Evolutionary conservation across 2,888 invertebrate genomes (phyloP).

Genomic region (Cryptus armator): DNA sequence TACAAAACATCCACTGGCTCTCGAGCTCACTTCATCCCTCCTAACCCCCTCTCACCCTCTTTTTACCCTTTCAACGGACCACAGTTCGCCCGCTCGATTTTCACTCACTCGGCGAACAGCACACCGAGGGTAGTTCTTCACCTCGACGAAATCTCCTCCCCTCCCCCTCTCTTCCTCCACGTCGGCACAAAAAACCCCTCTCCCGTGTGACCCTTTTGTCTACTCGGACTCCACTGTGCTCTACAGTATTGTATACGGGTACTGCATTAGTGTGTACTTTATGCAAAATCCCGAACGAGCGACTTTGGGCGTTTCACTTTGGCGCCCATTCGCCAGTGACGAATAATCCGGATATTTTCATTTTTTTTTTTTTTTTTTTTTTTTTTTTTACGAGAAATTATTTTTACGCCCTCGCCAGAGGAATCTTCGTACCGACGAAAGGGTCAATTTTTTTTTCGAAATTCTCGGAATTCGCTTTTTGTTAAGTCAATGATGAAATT

Average conservation of each 20-base stretch:
- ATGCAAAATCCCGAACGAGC: slow-evolving; percentile 27
- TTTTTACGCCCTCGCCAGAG: neutral
- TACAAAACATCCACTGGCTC: slow-evolving; percentile 46
- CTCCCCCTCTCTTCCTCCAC: neutral
- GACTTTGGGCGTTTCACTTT: slow-evolving; percentile 30
- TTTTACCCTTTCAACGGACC: neutral
- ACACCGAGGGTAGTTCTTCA: slow-evolving; percentile 27
- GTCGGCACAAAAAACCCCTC: slow-evolving; percentile 4
- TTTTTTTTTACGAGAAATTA: neutral
- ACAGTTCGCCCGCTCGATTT: neutral
- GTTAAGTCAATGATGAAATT: too few species aligned
- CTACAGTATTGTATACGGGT: slow-evolving; percentile 22
- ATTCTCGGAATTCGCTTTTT: too few species aligned
- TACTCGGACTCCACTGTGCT: slow-evolving; percentile 3
- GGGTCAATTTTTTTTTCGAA: neutral
- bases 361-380: neutral
- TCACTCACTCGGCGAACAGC: slow-evolving; percentile 3
- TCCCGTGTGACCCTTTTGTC: slow-evolving; percentile 11
- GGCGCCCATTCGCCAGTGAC: slow-evolving; percentile 17
- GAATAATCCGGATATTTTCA: slow-evolving; percentile 25
- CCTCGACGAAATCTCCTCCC: slow-evolving; percentile 15
- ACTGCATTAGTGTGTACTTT: slow-evolving; percentile 32
- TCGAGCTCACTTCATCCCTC: neutral
- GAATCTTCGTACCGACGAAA: neutral
- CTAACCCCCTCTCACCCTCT: neutral